Base-by-base conservation (phyloP, 2,888 invertebrate genomes). In the Falcaria lacertinaria region DNA sequence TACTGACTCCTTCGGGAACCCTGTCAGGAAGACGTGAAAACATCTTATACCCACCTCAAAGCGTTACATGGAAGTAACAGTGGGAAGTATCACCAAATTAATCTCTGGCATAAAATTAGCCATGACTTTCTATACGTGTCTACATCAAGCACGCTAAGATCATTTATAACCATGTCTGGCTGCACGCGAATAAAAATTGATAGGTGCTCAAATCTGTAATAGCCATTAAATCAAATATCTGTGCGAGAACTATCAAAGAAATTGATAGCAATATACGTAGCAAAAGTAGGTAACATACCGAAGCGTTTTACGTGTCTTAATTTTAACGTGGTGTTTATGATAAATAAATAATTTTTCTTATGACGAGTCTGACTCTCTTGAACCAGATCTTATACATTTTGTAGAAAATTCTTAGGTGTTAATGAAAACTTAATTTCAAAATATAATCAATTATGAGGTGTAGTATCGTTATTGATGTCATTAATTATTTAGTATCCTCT, bases 201-300 rank as follows among this genome's bases (percentile, higher is more conserved):
- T 34, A 34, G 39, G 34, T 28, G 19, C 39, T 39, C 34, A 32
- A 35, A 36, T 35, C 28, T 35, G 13, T 34, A 22, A 39, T 33
- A 39, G 16, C 11, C 39, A 35, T 34, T 43, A 35, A 39, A 43
- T 39, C 43, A 43, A 43, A 38, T 38, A 44, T 37, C 33, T 17
- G 22, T 36, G 19, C 25, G 13, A 25, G 37, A 37, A 19, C 8
- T 15, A 22, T 28, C 11, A 28, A 28, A 28, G 7, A 28, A 28
- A 11, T 28, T 28, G 28, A 28, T 28, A 11, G 28, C 28, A 11
- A 28, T 28, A 28, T 2, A 28, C 11, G 8, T 1, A 28, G 11
- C 7, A 11, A 11, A 28, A 28, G 3, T 11, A 28, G 11, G 1
- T 11, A n/a, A n/a, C n/a, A n/a, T n/a, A n/a, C 28, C 28, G 28